phyloP scores from a whole-genome alignment of 2,797 vertebrate genomes.

The Peromyscus melanophrys region DNA sequence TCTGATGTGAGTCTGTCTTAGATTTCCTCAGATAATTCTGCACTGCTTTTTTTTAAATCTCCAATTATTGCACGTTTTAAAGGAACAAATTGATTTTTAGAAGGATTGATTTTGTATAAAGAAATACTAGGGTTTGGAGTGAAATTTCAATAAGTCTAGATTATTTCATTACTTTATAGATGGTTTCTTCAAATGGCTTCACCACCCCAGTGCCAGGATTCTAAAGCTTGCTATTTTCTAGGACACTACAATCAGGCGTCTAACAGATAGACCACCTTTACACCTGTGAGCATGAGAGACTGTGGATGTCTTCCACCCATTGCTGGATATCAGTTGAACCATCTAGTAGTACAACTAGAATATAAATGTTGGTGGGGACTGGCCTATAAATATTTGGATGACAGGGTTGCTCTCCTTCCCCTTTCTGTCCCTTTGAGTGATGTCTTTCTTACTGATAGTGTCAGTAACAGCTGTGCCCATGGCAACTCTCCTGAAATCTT shows the following conservation, averaged over 20 bases:
- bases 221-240: neutral
- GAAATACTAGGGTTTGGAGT: constrained; percentile 14
- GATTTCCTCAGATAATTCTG: neutral
- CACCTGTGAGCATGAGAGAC: neutral
- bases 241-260: neutral
- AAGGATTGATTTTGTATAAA: neutral
- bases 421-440: neutral
- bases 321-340: neutral
- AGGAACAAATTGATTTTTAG: neutral
- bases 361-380: neutral
- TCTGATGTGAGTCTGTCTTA: neutral
- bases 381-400: neutral
- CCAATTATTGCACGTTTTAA: neutral
- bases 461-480: neutral
- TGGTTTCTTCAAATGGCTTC: constrained; percentile 10
- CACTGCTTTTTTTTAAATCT: neutral
- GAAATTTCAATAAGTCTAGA: constrained; percentile 5
- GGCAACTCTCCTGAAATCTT: neutral
- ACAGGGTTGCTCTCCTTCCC: neutral
- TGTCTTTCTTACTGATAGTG: neutral
- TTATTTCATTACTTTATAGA: constrained; percentile 11
- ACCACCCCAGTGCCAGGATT: neutral
- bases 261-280: neutral
- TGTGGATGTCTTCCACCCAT: neutral
- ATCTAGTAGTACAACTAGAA: neutral